Evolutionary conservation across 2,797 vertebrate genomes (phyloP).

Genomic region (Nannoperca obscura): DNA sequence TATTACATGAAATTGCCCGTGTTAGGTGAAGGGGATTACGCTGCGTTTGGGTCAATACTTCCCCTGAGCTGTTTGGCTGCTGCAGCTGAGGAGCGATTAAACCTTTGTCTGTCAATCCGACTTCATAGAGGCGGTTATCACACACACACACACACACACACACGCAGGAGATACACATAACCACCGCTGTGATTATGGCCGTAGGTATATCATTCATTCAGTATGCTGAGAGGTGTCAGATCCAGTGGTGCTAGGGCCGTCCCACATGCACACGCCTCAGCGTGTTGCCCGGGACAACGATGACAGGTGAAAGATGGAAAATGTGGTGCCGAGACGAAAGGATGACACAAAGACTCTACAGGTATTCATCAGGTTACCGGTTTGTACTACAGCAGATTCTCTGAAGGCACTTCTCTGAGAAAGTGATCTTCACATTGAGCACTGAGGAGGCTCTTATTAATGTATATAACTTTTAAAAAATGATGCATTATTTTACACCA

Average conservation of each 20-base stretch:
- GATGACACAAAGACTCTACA: constrained; percentile 23
- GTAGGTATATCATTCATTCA: constrained; percentile 56
- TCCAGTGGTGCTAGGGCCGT: constrained; percentile 10
- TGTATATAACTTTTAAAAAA: not conserved
- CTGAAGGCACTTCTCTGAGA: not conserved
- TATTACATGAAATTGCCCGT: constrained; percentile 98
- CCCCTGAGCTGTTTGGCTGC: constrained; percentile 85
- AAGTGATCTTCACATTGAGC: not conserved
- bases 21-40: constrained; percentile 95
- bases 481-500: not conserved
- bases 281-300: constrained; percentile 10
- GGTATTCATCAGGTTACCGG: constrained; percentile 9
- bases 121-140: constrained; percentile 88
- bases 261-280: constrained; percentile 7
- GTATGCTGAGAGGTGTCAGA: constrained; percentile 63
- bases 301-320: constrained; percentile 56
- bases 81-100: constrained; percentile 93
- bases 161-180: constrained; percentile 28
- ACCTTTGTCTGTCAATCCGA: constrained; percentile 93
- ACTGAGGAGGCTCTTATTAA: not conserved
- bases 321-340: constrained; percentile 22
- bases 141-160: constrained; percentile 32
- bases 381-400: not conserved
- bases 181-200: constrained; percentile 54
- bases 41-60: constrained; percentile 98